Percentiles rank a stretch among this genome's conserved stretches.
These are phyloP conservation scores for Meiosimyza platycephala DNA, from an alignment of 2,888 invertebrate species.

Conservation along the genomic window DNA sequence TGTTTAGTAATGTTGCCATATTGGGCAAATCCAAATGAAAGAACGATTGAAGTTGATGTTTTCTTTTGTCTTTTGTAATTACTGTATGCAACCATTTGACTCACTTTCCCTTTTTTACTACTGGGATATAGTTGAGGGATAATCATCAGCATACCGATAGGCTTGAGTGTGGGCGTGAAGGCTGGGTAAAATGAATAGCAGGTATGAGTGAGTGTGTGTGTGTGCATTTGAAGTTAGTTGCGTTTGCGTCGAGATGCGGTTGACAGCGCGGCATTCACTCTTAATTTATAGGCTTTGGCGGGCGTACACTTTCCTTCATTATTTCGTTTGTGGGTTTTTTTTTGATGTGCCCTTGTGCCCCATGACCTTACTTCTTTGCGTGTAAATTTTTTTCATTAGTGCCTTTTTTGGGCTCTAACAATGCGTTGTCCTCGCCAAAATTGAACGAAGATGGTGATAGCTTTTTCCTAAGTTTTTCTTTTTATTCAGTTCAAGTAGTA, in stretches of 20 bases:
- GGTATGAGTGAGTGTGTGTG: constrained; percentile 27
- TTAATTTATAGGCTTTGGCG: constrained; percentile 49
- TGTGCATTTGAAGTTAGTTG: constrained; percentile 30
- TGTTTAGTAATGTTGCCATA: too few species aligned
- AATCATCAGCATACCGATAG: too few species aligned
- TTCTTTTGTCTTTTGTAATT: too few species aligned
- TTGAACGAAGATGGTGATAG: not conserved
- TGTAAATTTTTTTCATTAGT: not conserved
- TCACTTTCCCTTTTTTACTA: too few species aligned
- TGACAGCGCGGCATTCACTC: constrained; percentile 49
- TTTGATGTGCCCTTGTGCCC: constrained; percentile 1
- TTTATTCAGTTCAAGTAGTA: not conserved
- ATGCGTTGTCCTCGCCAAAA: not conserved
- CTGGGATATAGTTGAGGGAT: too few species aligned
- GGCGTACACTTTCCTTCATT: constrained; percentile 17
- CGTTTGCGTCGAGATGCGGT: constrained; percentile 35
- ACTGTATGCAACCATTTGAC: too few species aligned
- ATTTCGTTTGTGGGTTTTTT: not conserved
- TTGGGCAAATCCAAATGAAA: too few species aligned
- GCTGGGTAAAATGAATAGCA: not conserved
- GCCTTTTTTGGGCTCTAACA: not conserved
- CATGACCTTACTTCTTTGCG: not conserved
- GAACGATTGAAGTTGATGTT: too few species aligned
- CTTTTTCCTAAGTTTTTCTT: not conserved
- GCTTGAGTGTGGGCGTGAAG: too few species aligned